These are phyloP conservation scores for Sitodiplosis mosellana DNA, from an alignment of 1,140 invertebrate genomes.

Conservation along the genomic window DNA sequence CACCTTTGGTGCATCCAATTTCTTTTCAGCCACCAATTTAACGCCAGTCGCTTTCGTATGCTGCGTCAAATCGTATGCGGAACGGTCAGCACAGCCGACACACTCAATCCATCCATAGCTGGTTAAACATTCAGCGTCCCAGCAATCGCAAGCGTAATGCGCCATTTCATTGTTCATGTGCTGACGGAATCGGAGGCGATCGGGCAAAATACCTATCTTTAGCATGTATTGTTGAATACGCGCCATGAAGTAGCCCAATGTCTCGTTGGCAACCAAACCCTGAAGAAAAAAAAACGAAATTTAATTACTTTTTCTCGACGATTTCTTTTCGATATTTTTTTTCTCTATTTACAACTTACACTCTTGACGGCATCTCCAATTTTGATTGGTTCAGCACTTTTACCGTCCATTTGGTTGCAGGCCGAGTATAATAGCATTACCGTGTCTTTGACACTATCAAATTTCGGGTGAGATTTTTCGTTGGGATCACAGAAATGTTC, in stretches of 20 bases:
- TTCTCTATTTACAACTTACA: slow-evolving; percentile 20
- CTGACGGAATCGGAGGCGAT: slow-evolving; percentile 84
- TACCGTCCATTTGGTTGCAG: slow-evolving; percentile 90
- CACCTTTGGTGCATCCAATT: slow-evolving; percentile 63
- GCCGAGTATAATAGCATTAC: slow-evolving; percentile 77
- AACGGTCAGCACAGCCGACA: slow-evolving; percentile 97
- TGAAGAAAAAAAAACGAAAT: slow-evolving; percentile 25
- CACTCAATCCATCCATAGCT: slow-evolving; percentile 98
- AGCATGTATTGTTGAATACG: slow-evolving; percentile 81
- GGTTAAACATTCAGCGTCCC: slow-evolving; percentile 93
- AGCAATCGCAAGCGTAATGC: slow-evolving; percentile 99
- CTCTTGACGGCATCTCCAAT: slow-evolving; percentile 61
- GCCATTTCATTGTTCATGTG: slow-evolving; percentile 99
- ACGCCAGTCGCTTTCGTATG: slow-evolving; percentile 86
- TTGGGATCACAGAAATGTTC: slow-evolving; percentile 96
- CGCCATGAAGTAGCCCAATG: slow-evolving; percentile 94
- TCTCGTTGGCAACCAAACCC: slow-evolving; percentile 88
- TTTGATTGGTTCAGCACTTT: slow-evolving; percentile 44
- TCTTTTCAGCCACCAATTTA: slow-evolving; percentile 78
- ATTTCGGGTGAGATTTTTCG: slow-evolving; percentile 83
- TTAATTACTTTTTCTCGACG: not conserved
- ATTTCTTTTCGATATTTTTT: not conserved
- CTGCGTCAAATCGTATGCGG: slow-evolving; percentile 90
- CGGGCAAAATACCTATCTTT: slow-evolving; percentile 72
- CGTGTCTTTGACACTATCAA: slow-evolving; percentile 54